Evolutionary conservation across 2,113 vertebrate genomes (phyloP).

Genomic region (Lontra canadensis): DNA sequence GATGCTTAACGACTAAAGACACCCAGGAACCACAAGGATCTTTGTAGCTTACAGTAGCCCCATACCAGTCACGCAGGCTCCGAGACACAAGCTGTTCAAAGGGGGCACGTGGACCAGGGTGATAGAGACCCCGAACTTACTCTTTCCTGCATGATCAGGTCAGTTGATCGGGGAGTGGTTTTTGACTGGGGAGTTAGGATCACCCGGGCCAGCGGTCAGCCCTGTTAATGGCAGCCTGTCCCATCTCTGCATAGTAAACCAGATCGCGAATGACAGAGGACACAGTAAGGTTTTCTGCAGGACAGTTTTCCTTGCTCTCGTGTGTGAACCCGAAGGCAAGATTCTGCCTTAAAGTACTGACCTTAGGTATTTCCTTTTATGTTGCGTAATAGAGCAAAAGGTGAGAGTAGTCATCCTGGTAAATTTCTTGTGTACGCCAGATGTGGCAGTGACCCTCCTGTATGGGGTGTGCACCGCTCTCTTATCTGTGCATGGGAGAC

Average conservation of each 20-base stretch:
- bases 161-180: background rate
- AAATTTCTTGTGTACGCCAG: accelerated
- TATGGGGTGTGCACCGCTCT: accelerated
- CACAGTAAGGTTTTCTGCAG: accelerated
- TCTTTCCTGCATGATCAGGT: accelerated
- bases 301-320: background rate
- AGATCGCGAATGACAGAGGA: accelerated
- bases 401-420: accelerated
- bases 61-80: accelerated
- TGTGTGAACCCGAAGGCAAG: background rate
- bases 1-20: too few relatives aligned
- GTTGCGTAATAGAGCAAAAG: background rate
- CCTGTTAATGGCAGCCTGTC: accelerated
- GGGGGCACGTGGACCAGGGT: accelerated
- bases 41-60: background rate
- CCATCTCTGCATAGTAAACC: accelerated
- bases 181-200: too few relatives aligned
- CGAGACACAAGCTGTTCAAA: accelerated
- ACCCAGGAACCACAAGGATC: too few relatives aligned
- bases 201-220: background rate
- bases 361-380: background rate
- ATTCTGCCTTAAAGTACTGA: background rate
- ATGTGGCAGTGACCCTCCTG: accelerated
- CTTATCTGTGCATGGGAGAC: accelerated
- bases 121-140: accelerated